A percentile compares a stretch with the other conserved stretches of the same genome.
Evolutionary conservation across 2,113 vertebrate genomes (phyloP).

Genomic region (Tragelaphus strepsiceros): DNA sequence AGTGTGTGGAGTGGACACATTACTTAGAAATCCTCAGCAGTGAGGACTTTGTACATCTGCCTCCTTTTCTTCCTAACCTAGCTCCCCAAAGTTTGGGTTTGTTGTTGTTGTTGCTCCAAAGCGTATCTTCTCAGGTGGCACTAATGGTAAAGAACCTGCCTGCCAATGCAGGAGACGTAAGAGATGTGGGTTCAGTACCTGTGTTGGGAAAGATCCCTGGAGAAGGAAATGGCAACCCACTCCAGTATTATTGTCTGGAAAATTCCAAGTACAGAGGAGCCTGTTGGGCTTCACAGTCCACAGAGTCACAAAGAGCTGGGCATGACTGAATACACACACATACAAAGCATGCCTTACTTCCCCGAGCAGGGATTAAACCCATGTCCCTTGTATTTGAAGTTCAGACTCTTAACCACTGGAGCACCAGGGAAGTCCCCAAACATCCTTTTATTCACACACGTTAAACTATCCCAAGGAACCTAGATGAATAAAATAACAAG

Average conservation of each 20-base stretch:
- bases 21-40: constrained; percentile 43
- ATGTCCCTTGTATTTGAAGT: background rate
- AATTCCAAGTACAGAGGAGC: background rate
- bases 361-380: background rate
- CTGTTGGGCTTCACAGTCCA: background rate
- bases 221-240: background rate
- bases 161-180: background rate
- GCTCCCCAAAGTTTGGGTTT: too few species aligned
- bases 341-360: background rate
- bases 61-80: background rate
- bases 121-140: background rate
- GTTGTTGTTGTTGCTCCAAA: background rate
- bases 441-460: background rate
- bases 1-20: background rate
- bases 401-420: background rate
- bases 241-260: background rate
- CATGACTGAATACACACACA: background rate
- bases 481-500: background rate
- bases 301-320: background rate
- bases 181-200: background rate
- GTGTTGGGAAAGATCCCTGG: background rate
- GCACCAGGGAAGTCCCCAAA: background rate
- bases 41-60: background rate
- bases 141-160: background rate
- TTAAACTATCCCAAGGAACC: background rate